Evolutionary conservation across 2,797 vertebrate genomes (phyloP).

Genomic region (Bucorvus abyssinicus): DNA sequence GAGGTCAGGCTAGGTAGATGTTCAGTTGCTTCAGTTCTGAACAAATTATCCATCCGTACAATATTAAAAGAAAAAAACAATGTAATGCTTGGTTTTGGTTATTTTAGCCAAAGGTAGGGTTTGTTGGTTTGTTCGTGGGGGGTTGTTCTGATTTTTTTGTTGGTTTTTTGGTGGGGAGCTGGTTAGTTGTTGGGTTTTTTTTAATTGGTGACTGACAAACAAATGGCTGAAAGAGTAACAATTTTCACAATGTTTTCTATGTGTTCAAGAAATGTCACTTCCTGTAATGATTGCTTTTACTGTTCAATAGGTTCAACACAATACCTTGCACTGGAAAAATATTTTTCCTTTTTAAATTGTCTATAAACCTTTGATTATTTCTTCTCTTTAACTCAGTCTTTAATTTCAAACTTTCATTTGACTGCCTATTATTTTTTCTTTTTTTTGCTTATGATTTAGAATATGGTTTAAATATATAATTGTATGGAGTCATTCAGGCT

Average conservation of each 20-base stretch:
- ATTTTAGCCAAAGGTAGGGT: neutral
- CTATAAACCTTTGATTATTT: neutral
- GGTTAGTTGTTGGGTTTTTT: neutral
- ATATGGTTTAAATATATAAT: neutral
- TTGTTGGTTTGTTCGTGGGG: fast-evolving
- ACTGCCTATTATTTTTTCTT: neutral
- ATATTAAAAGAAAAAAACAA: neutral
- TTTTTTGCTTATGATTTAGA: neutral
- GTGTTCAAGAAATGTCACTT: neutral
- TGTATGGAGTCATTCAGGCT: neutral
- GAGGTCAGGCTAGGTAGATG: neutral
- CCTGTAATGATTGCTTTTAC: neutral
- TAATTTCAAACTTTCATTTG: neutral
- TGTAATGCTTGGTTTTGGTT: neutral
- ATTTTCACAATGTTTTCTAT: neutral
- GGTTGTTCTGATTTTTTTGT: neutral
- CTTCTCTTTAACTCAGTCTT: neutral
- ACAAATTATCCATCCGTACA: neutral
- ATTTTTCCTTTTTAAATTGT: neutral
- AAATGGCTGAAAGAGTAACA: neutral
- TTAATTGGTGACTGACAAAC: neutral
- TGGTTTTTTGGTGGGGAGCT: no score
- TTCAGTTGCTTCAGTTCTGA: neutral
- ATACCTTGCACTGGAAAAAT: neutral
- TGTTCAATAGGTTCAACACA: neutral